phyloP scores from a whole-genome alignment of 2,797 vertebrate species.

The Sebastes hopkinsi region DNA sequence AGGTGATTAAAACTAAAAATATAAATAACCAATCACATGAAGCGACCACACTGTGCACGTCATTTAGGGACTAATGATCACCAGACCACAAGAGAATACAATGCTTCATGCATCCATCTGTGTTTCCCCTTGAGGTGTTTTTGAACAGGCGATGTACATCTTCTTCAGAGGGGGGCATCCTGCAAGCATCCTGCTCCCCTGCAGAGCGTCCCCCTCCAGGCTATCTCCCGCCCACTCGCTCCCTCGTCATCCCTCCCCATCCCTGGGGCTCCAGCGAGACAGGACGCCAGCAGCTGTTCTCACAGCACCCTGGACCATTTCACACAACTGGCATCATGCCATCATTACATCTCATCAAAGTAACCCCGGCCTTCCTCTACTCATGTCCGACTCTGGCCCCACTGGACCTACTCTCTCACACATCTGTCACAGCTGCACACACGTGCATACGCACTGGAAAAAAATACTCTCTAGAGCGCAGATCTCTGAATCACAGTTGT shows the following conservation, averaged over 20 bases:
- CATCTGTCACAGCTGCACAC: constrained; percentile 52
- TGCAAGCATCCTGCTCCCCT: constrained; percentile 66
- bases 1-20: constrained; percentile 31
- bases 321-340: constrained; percentile 70
- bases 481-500: constrained; percentile 46
- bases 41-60: constrained; percentile 28
- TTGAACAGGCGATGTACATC: constrained; percentile 31
- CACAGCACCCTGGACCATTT: constrained; percentile 61
- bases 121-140: constrained; percentile 64
- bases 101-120: constrained; percentile 65
- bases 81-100: constrained; percentile 40
- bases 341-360: constrained; percentile 67
- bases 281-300: constrained; percentile 74
- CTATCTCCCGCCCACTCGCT: constrained; percentile 63
- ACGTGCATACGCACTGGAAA: background rate
- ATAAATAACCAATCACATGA: constrained; percentile 35
- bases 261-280: constrained; percentile 63
- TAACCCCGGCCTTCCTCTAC: constrained; percentile 51
- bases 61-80: constrained; percentile 66
- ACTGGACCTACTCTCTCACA: constrained; percentile 41
- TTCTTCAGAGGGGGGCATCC: constrained; percentile 63
- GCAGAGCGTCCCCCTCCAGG: constrained; percentile 66
- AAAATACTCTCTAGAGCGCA: constrained; percentile 14
- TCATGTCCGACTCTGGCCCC: constrained; percentile 53
- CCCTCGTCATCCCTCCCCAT: constrained; percentile 40